These are phyloP conservation scores for Bactericera cockerelli DNA, from an alignment of 1,140 invertebrate species.

Conservation along the genomic window DNA sequence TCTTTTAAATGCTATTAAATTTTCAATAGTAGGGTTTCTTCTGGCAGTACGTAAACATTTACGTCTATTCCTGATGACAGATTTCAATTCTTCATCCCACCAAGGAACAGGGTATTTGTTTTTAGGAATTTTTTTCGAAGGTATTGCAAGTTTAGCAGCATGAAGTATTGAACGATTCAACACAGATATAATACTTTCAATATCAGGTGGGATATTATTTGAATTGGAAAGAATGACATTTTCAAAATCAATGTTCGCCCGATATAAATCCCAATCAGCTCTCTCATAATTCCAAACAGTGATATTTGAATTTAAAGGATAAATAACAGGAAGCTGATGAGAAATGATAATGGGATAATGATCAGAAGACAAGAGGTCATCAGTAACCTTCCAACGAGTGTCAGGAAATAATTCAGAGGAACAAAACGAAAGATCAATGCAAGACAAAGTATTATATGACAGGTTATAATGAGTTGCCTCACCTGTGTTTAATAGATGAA, in stretches of 20 bases:
- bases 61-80: background rate
- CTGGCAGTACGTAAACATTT: background rate
- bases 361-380: background rate
- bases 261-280: too few species aligned
- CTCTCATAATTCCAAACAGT: too few species aligned
- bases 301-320: too few species aligned
- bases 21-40: background rate
- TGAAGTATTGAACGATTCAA: background rate
- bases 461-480: background rate
- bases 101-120: background rate
- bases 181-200: background rate
- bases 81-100: background rate
- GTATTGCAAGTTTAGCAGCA: background rate
- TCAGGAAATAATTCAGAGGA: background rate
- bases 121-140: background rate
- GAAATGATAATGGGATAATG: constrained; percentile 9
- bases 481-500: background rate
- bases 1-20: background rate
- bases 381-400: constrained; percentile 3
- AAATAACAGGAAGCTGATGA: too few species aligned
- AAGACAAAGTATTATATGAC: background rate
- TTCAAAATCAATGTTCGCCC: too few species aligned
- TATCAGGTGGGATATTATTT: background rate
- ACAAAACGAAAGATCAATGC: constrained; percentile 4
- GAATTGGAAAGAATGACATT: too few species aligned